phyloP scores from a whole-genome alignment of 2,888 invertebrate genomes.

The Acrobeloides nanus region DNA sequence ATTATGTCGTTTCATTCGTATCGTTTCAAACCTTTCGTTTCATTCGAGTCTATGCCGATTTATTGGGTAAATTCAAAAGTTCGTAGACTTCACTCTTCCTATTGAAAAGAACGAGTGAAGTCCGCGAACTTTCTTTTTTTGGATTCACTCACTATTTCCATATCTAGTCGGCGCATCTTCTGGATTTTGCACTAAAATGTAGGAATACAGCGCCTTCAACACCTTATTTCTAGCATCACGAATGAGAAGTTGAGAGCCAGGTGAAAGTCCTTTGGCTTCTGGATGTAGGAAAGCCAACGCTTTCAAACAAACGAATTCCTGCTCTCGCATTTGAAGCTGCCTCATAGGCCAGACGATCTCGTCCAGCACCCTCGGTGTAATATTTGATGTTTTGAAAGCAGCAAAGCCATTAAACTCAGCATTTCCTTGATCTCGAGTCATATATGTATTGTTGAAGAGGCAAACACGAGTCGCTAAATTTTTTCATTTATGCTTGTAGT shows the following conservation, averaged over 20 bases:
- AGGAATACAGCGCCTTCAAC: constrained; percentile 50
- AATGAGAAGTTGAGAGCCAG: constrained; percentile 35
- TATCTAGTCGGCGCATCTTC: constrained; percentile 52
- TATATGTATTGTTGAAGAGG: constrained; percentile 50
- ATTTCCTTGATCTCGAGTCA: constrained; percentile 26
- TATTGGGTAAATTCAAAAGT: too few species aligned
- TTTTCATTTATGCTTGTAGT: too few species aligned
- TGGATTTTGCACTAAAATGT: constrained; percentile 45
- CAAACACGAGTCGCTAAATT: constrained; percentile 44
- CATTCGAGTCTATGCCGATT: too few species aligned
- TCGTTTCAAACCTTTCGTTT: too few species aligned
- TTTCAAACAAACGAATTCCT: constrained; percentile 94
- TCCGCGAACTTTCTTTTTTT: neutral
- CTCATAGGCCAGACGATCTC: constrained; percentile 89
- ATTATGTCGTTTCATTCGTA: too few species aligned
- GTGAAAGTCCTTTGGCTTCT: constrained; percentile 46
- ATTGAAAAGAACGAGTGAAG: too few species aligned
- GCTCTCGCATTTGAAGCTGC: constrained; percentile 91
- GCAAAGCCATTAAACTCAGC: constrained; percentile 46
- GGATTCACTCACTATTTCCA: constrained; percentile 24
- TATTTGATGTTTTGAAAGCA: constrained; percentile 42
- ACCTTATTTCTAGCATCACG: constrained; percentile 50
- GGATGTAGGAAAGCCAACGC: constrained; percentile 98
- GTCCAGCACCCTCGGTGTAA: constrained; percentile 72
- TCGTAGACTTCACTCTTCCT: too few species aligned